Evolutionary conservation across 2,113 vertebrate genomes (phyloP).

Genomic region (Nestor notabilis): DNA sequence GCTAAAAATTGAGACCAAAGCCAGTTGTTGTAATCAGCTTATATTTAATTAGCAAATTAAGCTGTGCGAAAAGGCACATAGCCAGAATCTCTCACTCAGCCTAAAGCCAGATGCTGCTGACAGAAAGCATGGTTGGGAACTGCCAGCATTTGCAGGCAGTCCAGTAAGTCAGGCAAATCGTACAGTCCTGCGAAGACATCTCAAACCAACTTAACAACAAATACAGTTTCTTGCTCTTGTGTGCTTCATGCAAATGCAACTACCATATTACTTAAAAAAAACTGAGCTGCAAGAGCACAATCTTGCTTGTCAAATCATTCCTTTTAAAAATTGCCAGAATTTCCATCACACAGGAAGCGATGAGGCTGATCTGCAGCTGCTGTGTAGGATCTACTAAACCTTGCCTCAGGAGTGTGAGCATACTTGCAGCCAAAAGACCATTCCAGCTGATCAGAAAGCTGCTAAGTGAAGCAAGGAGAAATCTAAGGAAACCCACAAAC

Average conservation of each 20-base stretch:
- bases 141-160: neutral
- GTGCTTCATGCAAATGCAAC: neutral
- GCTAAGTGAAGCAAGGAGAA: neutral
- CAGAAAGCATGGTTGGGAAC: neutral
- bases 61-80: neutral
- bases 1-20: neutral
- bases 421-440: neutral
- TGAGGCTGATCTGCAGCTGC: neutral
- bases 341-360: neutral
- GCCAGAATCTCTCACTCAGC: neutral
- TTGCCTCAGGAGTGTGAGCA: neutral
- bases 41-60: neutral
- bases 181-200: rapidly evolving
- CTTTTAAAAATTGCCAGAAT: neutral
- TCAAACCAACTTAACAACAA: neutral
- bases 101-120: neutral
- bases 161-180: neutral
- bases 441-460: neutral
- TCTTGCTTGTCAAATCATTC: neutral
- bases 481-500: neutral
- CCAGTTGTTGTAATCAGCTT: neutral
- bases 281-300: neutral
- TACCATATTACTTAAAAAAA: neutral
- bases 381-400: neutral
- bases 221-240: neutral